Evolutionary conservation across 1,140 invertebrate genomes (phyloP).

Genomic region (Battus philenor): DNA sequence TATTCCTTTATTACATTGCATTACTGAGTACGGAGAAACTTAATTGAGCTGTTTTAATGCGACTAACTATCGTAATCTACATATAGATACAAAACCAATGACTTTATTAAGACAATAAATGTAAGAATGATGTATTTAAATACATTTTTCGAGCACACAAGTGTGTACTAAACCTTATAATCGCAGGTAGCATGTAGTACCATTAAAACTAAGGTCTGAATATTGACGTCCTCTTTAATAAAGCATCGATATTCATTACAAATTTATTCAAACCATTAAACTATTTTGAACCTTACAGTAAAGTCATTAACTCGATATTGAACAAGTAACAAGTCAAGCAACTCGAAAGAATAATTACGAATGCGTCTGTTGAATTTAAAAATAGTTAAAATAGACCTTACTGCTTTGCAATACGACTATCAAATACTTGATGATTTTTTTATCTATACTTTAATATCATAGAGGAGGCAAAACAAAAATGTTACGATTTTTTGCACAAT

Average conservation of each 20-base stretch:
- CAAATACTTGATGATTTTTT: neutral
- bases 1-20: no score
- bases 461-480: neutral
- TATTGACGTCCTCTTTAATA: constrained; percentile 1
- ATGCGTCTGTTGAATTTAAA: neutral
- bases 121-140: neutral
- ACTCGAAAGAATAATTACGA: neutral
- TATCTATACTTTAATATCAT: neutral
- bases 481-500: neutral
- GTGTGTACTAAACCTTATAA: neutral
- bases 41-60: no score
- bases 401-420: neutral
- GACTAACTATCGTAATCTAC: no score
- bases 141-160: neutral
- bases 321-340: neutral
- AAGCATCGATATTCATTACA: neutral
- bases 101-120: neutral
- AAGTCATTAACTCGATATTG: neutral
- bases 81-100: no score
- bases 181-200: neutral
- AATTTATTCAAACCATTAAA: constrained; percentile 2
- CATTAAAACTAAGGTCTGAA: constrained; percentile 3
- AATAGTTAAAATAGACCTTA: neutral
- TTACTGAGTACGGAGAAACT: no score
- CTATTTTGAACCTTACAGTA: constrained; percentile 1